Conservation (phyloP, 2,888 invertebrate genomes). For the Noctuana brunneofusca region DNA sequence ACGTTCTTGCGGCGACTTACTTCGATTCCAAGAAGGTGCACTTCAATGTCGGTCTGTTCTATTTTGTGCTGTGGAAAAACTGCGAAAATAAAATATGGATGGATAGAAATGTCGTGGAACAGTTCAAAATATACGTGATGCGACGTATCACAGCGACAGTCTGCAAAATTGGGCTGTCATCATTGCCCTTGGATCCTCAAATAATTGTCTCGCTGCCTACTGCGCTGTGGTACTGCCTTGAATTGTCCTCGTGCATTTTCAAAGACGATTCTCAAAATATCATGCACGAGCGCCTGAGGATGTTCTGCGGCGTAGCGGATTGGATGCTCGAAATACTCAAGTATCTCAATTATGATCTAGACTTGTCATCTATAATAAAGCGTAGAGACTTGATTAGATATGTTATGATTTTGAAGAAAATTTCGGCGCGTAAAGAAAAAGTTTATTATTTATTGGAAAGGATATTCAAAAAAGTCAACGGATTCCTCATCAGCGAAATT, state of each 20-base stretch:
- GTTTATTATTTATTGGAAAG: not conserved
- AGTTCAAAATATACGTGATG: conserved; percentile 50
- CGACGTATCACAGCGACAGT: conserved; percentile 44
- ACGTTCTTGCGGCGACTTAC: conserved; percentile 54
- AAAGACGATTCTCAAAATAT: conserved; percentile 5
- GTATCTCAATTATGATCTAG: not conserved
- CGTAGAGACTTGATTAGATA: conserved; percentile 1
- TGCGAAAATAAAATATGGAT: conserved; percentile 57
- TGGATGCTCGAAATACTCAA: conserved; percentile 5
- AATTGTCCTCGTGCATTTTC: conserved; percentile 9
- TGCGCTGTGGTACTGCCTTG: conserved; percentile 7
- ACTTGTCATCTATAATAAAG: not conserved
- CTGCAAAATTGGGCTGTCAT: conserved; percentile 11
- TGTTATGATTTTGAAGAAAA: conserved; percentile 12
- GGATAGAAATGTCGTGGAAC: conserved; percentile 52
- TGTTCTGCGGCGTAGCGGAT: not conserved
- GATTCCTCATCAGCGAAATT: conserved; percentile 5
- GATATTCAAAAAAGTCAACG: not conserved
- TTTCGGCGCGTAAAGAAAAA: not conserved
- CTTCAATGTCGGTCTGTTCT: conserved; percentile 53
- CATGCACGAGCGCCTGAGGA: not conserved
- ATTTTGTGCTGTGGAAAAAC: conserved; percentile 54
- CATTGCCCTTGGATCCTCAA: conserved; percentile 6
- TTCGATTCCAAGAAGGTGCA: conserved; percentile 50
- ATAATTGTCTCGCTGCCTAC: not conserved